Evolutionary conservation across 2,888 invertebrate species (phyloP).

Genomic region (Pycnomerus fuliginosus): DNA sequence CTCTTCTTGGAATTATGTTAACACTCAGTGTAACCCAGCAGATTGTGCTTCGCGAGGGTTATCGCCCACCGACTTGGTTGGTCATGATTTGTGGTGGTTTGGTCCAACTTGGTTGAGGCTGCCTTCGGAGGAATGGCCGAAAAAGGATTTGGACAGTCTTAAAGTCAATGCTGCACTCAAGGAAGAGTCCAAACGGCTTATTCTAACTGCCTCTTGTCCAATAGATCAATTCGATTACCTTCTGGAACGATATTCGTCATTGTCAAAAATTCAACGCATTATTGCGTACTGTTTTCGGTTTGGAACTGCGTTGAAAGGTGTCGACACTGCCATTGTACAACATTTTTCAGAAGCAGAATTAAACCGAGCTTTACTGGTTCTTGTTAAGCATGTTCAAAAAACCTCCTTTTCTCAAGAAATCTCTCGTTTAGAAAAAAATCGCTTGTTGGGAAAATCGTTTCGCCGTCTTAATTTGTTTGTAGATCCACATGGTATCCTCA

Average conservation of each 20-base stretch:
- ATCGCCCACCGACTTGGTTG: constrained; percentile 5
- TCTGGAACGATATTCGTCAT: constrained; percentile 1
- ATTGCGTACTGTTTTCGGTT: constrained; percentile 4
- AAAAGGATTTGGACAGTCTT: constrained; percentile 1
- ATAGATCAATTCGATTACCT: neutral
- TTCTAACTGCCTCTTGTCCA: neutral
- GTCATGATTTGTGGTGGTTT: constrained; percentile 5
- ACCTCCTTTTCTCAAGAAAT: constrained; percentile 7
- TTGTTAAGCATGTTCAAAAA: constrained; percentile 13
- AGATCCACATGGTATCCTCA: constrained; percentile 14
- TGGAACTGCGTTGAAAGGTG: too few species aligned
- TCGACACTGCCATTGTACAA: neutral
- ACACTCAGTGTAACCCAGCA: constrained; percentile 9
- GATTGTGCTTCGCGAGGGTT: constrained; percentile 16
- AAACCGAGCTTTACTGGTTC: constrained; percentile 4
- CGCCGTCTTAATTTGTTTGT: constrained; percentile 19
- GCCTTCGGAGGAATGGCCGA: constrained; percentile 1
- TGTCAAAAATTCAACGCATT: constrained; percentile 6
- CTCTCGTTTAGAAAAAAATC: constrained; percentile 1
- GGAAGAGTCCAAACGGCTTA: neutral
- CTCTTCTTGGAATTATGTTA: constrained; percentile 10
- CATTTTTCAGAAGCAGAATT: constrained; percentile 4
- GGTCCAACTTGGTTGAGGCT: constrained; percentile 1
- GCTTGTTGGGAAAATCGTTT: constrained; percentile 9
- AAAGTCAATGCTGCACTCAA: neutral